A percentile compares a stretch with the other conserved stretches of the same genome.
Conservation (phyloP, 2,113 vertebrate species). For the Mus spicilegus region DNA sequence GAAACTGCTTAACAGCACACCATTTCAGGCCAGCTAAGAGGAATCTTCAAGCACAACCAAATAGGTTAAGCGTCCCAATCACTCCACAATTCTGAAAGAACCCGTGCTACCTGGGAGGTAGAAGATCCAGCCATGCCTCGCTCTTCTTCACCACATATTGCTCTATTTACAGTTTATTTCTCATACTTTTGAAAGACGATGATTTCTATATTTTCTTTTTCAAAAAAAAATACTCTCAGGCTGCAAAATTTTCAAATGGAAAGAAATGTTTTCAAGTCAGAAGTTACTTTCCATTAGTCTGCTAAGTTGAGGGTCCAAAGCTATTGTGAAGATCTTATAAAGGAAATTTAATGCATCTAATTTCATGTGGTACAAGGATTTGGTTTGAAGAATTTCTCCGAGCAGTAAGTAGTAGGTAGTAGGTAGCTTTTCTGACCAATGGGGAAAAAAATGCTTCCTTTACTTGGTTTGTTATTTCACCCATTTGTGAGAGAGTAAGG, state of each 20-base stretch:
- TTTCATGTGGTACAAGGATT: conserved; percentile 58
- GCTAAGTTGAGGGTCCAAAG: conserved; percentile 65
- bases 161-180: conserved; percentile 83
- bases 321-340: conserved; percentile 48
- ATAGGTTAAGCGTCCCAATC: conserved; percentile 70
- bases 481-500: conserved; percentile 68
- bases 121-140: conserved; percentile 71
- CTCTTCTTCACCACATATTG: conserved; percentile 69
- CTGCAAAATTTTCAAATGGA: conserved; percentile 79
- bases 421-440: conserved; percentile 63
- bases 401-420: background rate
- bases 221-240: conserved; percentile 53
- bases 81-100: conserved; percentile 70
- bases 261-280: conserved; percentile 74
- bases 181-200: conserved; percentile 80
- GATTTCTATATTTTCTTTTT: conserved; percentile 77
- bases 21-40: conserved; percentile 78
- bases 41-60: conserved; percentile 73
- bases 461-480: conserved; percentile 68
- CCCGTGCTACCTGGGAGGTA: conserved; percentile 65
- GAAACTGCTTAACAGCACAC: conserved; percentile 83
- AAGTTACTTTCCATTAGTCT: conserved; percentile 79
- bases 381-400: conserved; percentile 68
- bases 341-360: conserved; percentile 80
- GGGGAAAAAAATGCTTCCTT: conserved; percentile 58